Evolutionary conservation across 1,140 invertebrate genomes (phyloP), one percentile per base, ranked within the genome.

Genomic region (Procambarus clarkii): DNA sequence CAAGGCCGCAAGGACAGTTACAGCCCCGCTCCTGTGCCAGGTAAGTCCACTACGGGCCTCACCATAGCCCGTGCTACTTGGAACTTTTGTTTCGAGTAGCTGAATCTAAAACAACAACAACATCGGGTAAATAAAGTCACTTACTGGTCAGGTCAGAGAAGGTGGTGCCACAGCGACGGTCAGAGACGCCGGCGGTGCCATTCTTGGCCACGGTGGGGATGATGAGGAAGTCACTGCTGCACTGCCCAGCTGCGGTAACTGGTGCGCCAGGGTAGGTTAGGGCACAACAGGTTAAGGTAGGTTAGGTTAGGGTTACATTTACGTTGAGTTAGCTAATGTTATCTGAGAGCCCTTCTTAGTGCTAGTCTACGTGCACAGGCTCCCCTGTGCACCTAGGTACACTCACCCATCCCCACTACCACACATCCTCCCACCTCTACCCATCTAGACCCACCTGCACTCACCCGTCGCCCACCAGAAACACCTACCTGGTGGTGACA

Each of bases 401-500:
- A n/a, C 80, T 0, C 80, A 82, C 11, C 4, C 24, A n/a, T 3
- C 3, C 60, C 60, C 21, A 64, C 46, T 21, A 3, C 50, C 7
- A 3, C 60, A 50, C 13, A 21, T 15, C 34, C 13, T 21, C n/a
- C 5, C 21, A 82, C 2, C 46, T 15, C 7, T 2, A 48, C 50
- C 45, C 34, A 8, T 50, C 3, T 48, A 58, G 13, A 13, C 50
- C 18, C 15, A 24, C 24, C 60, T 5, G 21, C 60, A 64, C 7
- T 7, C 81, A 83, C 58, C 34, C 18, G n/a, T 15, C n/a, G 13
- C 54, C 13, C 54, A 71, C 21, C 64, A 5, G 60, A 34, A 44
- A 11, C 45, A 0, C 4, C 48, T 13, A 21, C 88, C 54, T 94
- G 94, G 91, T 95, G 95, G 83, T 95, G 93, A 54, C 11, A 92